Percentiles rank a stretch among this genome's conserved stretches.
phyloP scores from a whole-genome alignment of 2,888 invertebrate species.

The Conus canariensis region DNA sequence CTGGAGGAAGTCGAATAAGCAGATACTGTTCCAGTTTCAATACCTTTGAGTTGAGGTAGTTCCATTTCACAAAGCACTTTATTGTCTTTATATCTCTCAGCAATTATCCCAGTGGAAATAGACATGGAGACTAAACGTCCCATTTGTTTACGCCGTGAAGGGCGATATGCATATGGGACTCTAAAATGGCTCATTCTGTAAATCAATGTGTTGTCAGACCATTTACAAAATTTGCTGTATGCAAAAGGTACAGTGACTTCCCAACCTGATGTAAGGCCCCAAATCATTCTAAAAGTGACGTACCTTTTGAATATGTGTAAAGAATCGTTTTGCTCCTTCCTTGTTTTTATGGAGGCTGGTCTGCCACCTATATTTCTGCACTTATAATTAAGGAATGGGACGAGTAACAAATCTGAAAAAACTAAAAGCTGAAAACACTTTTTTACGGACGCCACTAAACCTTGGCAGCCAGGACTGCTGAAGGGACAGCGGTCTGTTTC shows the following conservation, averaged over 20 bases:
- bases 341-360: not conserved
- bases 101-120: not conserved
- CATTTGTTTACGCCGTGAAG: not conserved
- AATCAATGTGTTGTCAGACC: not conserved
- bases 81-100: not conserved
- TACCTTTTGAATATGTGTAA: not conserved
- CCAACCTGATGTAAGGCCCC: not conserved
- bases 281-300: not conserved
- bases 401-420: not conserved
- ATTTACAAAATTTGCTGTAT: not conserved
- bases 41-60: not conserved
- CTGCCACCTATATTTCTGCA: not conserved
- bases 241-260: not conserved
- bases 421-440: not conserved
- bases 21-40: not conserved
- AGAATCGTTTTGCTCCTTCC: not conserved
- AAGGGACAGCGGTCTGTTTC: constrained; percentile 18
- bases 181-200: not conserved
- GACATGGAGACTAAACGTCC: not conserved
- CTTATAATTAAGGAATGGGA: not conserved
- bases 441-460: not conserved
- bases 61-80: not conserved
- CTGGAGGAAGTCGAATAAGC: no score
- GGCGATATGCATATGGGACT: not conserved
- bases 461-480: not conserved